phyloP scores from a whole-genome alignment of 92 coral and sea anemone genomes.

The Phymanthus crucifer region DNA sequence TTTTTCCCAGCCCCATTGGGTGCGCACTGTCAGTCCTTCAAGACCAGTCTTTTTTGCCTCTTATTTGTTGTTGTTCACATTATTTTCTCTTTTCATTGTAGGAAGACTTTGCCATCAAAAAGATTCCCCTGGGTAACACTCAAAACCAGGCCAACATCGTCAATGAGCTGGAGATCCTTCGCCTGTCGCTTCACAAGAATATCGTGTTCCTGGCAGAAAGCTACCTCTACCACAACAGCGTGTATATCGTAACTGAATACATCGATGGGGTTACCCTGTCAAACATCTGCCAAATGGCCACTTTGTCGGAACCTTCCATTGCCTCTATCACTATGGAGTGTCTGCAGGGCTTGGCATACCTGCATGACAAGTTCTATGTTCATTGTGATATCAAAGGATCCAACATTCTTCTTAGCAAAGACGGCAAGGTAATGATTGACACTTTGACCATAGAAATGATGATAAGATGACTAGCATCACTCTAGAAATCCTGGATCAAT shows the following conservation, averaged over 20 bases:
- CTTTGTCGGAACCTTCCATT: background rate
- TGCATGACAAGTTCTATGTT: background rate
- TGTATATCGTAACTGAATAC: background rate
- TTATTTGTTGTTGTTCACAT: background rate
- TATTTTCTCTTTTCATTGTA: background rate
- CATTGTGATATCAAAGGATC: slow-evolving; percentile 10
- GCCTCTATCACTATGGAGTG: slow-evolving; percentile 5
- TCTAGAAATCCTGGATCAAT: too few species aligned
- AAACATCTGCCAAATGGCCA: background rate
- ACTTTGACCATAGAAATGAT: background rate
- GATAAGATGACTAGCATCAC: too few species aligned
- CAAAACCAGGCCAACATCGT: background rate
- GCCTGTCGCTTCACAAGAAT: background rate
- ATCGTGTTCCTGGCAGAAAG: background rate
- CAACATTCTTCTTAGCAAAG: background rate
- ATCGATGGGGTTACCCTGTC: background rate
- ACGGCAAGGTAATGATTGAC: background rate
- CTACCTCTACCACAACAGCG: background rate
- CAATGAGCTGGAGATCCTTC: background rate
- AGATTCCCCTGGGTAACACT: background rate
- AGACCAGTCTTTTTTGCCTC: too few species aligned
- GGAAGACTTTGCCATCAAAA: slow-evolving; percentile 8
- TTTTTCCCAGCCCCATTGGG: background rate
- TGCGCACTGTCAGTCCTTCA: too few species aligned
- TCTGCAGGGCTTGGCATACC: background rate